Percentiles rank a stretch among this genome's conserved stretches.
These are phyloP conservation scores for Eclectus roratus DNA, from an alignment of 2,113 vertebrate genomes.

Conservation along the genomic window DNA sequence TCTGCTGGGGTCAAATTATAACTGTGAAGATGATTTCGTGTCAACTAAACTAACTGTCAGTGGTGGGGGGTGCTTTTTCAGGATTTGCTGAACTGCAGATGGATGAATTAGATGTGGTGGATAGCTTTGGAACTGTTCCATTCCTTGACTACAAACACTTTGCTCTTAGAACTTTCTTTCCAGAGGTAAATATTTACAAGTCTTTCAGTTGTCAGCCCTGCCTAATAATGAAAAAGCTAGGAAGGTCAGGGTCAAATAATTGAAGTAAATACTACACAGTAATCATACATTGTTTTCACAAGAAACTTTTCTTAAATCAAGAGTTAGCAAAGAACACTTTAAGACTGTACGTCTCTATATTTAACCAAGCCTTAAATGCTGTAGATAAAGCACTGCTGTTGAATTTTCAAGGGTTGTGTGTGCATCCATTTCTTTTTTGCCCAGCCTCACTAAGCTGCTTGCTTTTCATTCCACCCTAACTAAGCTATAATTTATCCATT, in stretches of 20 bases:
- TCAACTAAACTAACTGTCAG: not conserved
- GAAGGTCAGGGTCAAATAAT: not conserved
- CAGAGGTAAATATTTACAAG: conserved; percentile 82
- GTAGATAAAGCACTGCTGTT: conserved; percentile 2
- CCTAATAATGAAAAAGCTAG: conserved; percentile 37
- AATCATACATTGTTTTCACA: not conserved
- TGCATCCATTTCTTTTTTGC: not conserved
- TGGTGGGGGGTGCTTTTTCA: conserved; percentile 58
- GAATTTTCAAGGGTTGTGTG: conserved; percentile 26
- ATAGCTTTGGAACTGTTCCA: conserved; percentile 88
- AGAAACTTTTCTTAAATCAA: not conserved
- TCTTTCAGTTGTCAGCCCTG: conserved; percentile 43
- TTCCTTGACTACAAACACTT: conserved; percentile 98
- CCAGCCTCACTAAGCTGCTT: not conserved
- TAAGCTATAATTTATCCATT: conserved; percentile 37
- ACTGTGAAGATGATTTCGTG: not conserved
- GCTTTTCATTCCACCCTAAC: not conserved
- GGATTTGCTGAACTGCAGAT: conserved; percentile 97
- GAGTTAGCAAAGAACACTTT: not conserved
- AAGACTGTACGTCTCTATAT: not conserved
- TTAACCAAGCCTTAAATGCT: not conserved
- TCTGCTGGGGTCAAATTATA: not conserved
- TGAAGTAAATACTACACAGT: not conserved
- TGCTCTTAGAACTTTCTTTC: conserved; percentile 93
- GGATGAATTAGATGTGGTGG: conserved; percentile 87